Percentiles rank a stretch among this genome's conserved stretches.
Evolutionary conservation across 2,797 vertebrate genomes (phyloP).

Genomic region (Myotis findleyi): DNA sequence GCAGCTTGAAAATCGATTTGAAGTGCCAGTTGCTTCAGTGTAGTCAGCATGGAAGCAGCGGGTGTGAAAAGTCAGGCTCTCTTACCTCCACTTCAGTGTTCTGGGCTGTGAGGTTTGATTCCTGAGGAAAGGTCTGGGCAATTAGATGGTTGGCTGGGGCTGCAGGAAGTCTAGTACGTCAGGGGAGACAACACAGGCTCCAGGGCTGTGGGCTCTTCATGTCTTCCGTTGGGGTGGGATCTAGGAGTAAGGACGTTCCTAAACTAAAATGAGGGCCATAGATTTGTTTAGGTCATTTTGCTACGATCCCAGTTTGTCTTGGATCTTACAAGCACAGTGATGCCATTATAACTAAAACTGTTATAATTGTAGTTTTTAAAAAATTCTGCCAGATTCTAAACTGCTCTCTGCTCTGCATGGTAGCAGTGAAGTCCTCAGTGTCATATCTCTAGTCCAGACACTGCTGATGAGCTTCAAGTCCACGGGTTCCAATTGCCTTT

Average conservation of each 20-base stretch:
- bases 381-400: not conserved
- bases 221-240: not conserved
- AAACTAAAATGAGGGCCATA: not conserved
- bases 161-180: not conserved
- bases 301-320: not conserved
- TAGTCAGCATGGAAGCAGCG: not conserved
- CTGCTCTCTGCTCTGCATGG: not conserved
- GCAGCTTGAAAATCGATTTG: constrained; percentile 40
- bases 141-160: not conserved
- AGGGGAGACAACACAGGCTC: not conserved
- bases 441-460: not conserved
- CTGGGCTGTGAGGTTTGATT: not conserved
- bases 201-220: not conserved
- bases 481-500: not conserved
- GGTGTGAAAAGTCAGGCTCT: not conserved
- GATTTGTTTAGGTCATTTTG: not conserved
- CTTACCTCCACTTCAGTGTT: not conserved
- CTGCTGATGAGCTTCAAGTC: not conserved
- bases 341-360: not conserved
- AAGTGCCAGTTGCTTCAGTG: constrained; percentile 35
- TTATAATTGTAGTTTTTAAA: not conserved
- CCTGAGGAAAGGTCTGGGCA: not conserved
- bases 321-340: not conserved
- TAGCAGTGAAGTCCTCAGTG: not conserved
- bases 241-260: not conserved